phyloP scores from a whole-genome alignment of 1,140 invertebrate species.

The Caenorhabditis latens region DNA sequence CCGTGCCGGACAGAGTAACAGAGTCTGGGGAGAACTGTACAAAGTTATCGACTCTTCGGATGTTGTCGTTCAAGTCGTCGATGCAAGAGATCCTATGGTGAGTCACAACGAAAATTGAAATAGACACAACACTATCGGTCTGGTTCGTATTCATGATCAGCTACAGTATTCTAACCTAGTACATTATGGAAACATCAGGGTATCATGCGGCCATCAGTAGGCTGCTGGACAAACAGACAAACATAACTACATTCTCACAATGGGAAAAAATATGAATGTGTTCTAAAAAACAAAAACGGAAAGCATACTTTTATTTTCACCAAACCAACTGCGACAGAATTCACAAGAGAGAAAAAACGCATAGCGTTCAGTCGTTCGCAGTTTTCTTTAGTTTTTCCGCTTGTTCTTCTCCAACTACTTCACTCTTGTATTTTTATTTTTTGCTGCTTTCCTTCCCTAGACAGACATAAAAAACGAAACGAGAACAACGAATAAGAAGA shows the following conservation, averaged over 20 bases:
- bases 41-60: constrained; percentile 98
- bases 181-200: too few relatives aligned
- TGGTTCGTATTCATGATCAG: too few relatives aligned
- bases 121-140: neutral
- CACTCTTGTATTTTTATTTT: constrained; percentile 23
- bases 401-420: neutral
- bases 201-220: too few relatives aligned
- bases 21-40: constrained; percentile 99
- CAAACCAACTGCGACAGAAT: neutral
- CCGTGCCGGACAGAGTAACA: constrained; percentile 88
- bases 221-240: too few relatives aligned
- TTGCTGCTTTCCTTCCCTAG: neutral
- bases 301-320: neutral
- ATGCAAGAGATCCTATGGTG: constrained; percentile 75
- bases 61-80: constrained; percentile 87
- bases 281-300: neutral
- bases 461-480: neutral
- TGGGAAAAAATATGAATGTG: too few relatives aligned
- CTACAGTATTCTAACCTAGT: too few relatives aligned
- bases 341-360: constrained; percentile 15
- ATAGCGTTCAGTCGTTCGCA: constrained; percentile 7
- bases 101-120: neutral
- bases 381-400: neutral
- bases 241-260: too few relatives aligned
- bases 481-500: neutral